phyloP scores from a whole-genome alignment of 2,888 invertebrate species.

The Eupithecia abbreviata region DNA sequence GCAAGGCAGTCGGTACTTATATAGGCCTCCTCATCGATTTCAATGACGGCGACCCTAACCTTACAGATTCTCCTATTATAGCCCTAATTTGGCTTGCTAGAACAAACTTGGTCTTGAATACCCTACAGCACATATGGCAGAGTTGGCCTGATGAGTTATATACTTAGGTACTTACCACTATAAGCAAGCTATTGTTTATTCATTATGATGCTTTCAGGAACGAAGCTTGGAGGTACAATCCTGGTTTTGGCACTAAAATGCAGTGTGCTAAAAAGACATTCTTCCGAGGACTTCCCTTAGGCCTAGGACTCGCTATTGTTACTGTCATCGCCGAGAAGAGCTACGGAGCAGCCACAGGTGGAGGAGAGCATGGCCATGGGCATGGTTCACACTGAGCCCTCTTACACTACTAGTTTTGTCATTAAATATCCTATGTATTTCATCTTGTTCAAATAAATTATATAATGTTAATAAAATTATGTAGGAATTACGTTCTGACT shows the following conservation, averaged over 20 bases:
- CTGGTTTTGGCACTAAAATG: conserved; percentile 83
- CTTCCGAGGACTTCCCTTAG: conserved; percentile 87
- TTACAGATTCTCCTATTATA: too few species aligned
- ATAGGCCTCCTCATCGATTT: too few species aligned
- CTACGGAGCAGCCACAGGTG: conserved; percentile 24
- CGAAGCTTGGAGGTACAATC: conserved; percentile 91
- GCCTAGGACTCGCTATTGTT: conserved; percentile 76
- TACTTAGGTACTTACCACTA: too few species aligned
- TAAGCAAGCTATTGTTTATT: neutral
- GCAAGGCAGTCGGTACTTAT: too few species aligned
- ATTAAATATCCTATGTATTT: neutral
- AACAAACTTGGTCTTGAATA: too few species aligned
- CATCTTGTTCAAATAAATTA: neutral
- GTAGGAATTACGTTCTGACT: too few species aligned
- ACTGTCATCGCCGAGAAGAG: conserved; percentile 58
- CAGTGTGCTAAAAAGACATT: conserved; percentile 74
- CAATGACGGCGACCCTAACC: too few species aligned
- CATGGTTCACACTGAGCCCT: conserved; percentile 46
- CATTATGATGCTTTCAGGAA: conserved; percentile 79
- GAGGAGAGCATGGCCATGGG: conserved; percentile 63
- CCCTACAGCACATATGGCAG: too few species aligned
- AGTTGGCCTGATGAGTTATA: too few species aligned
- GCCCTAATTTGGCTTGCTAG: too few species aligned
- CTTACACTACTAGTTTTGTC: neutral
- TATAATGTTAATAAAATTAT: neutral